phyloP scores from a whole-genome alignment of 2,888 invertebrate species.

The Agriopis aurantiaria region DNA sequence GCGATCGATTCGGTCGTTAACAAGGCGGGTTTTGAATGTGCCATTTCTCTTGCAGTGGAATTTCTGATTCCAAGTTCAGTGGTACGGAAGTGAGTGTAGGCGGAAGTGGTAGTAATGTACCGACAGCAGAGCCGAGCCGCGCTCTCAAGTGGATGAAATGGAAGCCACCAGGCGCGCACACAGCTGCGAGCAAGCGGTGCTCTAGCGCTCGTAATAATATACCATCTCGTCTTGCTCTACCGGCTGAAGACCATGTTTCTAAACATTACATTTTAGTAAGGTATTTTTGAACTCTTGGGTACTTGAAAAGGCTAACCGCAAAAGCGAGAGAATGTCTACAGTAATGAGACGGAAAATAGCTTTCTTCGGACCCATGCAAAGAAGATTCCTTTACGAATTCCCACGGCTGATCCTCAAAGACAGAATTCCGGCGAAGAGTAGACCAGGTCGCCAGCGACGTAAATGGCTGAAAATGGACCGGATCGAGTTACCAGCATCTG shows the following conservation, averaged over 20 bases:
- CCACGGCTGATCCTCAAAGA: too few relatives aligned
- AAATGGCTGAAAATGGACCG: too few relatives aligned
- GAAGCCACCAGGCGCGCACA: conserved; percentile 46
- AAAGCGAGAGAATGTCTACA: too few relatives aligned
- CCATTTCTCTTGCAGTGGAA: conserved; percentile 14
- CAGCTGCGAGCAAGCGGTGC: conserved; percentile 54
- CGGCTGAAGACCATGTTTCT: conserved; percentile 21
- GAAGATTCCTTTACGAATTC: too few relatives aligned
- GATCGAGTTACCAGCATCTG: too few relatives aligned
- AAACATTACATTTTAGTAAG: conserved; percentile 11
- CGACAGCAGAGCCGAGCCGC: conserved; percentile 49
- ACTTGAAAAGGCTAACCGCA: too few relatives aligned
- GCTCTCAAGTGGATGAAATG: conserved; percentile 64
- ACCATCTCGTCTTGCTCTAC: conserved; percentile 23
- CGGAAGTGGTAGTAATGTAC: conserved; percentile 54
- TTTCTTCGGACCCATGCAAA: too few relatives aligned
- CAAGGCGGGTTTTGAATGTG: background rate
- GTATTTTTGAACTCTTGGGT: conserved; percentile 4
- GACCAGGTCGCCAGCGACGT: too few relatives aligned
- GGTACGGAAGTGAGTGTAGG: conserved; percentile 41
- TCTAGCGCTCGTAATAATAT: conserved; percentile 30
- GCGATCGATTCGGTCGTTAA: background rate
- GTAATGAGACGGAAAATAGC: too few relatives aligned
- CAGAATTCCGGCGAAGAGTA: too few relatives aligned
- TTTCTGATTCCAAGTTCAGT: conserved; percentile 35